These are phyloP conservation scores for Plebejus argus DNA, from an alignment of 2,888 invertebrate species.

Conservation along the genomic window DNA sequence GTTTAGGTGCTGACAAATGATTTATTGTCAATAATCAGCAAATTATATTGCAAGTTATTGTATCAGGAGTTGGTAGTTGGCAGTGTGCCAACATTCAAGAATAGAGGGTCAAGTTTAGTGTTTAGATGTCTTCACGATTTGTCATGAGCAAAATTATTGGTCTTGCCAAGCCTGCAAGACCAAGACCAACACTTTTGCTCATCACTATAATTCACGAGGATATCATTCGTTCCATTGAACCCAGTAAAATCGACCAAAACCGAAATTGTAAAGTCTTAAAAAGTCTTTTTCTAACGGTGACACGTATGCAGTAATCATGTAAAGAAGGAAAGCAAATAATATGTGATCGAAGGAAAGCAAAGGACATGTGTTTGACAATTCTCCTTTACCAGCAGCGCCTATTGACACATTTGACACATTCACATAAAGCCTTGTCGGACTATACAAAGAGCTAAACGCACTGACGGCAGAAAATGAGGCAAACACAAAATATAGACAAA, in stretches of 20 bases:
- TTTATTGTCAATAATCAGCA: neutral
- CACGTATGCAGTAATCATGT: too few relatives aligned
- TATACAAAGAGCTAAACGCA: too few relatives aligned
- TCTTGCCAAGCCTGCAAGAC: too few relatives aligned
- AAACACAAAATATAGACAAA: neutral
- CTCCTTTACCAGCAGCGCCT: too few relatives aligned
- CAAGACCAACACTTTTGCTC: too few relatives aligned
- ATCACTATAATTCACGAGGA: neutral
- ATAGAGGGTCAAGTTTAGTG: slow-evolving; percentile 5
- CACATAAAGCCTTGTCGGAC: too few relatives aligned
- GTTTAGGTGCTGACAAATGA: slow-evolving; percentile 6
- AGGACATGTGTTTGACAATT: too few relatives aligned
- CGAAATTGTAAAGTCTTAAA: neutral
- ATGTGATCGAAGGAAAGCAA: too few relatives aligned
- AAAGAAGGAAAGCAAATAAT: too few relatives aligned
- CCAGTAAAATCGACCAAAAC: neutral
- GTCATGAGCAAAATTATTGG: neutral
- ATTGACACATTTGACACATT: too few relatives aligned
- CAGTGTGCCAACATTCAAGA: slow-evolving; percentile 11
- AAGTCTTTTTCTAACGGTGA: too few relatives aligned
- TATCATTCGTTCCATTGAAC: neutral
- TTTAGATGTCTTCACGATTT: neutral
- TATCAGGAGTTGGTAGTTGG: neutral
- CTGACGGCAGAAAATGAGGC: neutral
- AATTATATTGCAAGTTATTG: slow-evolving; percentile 9